Evolutionary conservation across 2,888 invertebrate species (phyloP).

Genomic region (Girardia tigrina): DNA sequence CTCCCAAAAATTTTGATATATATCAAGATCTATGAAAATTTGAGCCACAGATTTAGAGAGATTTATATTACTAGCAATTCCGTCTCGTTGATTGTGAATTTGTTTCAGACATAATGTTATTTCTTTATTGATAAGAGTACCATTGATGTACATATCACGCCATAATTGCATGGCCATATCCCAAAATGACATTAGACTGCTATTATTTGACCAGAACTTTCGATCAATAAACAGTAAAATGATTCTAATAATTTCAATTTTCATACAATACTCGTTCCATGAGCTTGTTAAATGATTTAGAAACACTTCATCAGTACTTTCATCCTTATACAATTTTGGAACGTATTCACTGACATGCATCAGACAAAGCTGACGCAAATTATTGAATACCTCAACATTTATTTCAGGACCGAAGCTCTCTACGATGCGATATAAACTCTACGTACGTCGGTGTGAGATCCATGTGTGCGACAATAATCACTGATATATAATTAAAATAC

Average conservation of each 20-base stretch:
- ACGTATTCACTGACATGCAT: background rate
- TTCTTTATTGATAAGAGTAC: background rate
- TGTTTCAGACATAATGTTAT: background rate
- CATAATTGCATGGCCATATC: background rate
- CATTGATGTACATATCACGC: background rate
- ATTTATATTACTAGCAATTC: background rate
- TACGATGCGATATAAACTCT: too few species aligned
- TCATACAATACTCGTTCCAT: conserved; percentile 3
- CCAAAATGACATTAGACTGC: conserved; percentile 8
- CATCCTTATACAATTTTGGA: background rate
- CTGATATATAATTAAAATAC: too few species aligned
- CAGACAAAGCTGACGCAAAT: background rate
- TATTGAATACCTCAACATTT: background rate
- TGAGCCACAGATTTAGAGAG: background rate
- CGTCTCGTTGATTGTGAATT: background rate
- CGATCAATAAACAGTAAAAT: background rate
- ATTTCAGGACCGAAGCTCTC: background rate
- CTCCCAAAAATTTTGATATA: background rate
- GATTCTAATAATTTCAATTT: background rate
- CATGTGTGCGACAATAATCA: too few species aligned
- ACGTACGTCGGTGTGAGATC: too few species aligned
- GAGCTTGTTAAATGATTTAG: background rate
- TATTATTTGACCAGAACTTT: background rate
- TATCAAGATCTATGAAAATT: conserved; percentile 4
- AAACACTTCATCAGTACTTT: background rate